Evolutionary conservation across 2,113 vertebrate species (phyloP), one percentile per base, ranked within the genome.

Genomic region (Alexandromys fortis): DNA sequence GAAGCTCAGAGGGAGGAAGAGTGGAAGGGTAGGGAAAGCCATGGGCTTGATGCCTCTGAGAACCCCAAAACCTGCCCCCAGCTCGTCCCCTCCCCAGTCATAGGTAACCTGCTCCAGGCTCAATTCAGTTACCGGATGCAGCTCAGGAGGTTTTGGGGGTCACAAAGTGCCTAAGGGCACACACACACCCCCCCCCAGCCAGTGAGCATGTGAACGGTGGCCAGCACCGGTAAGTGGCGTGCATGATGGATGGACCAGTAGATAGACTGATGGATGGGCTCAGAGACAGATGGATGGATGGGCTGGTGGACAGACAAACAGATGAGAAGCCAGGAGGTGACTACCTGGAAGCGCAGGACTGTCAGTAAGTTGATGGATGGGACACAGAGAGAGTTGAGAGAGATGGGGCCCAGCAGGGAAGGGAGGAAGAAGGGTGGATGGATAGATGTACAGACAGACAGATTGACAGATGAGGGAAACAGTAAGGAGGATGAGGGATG

Each of bases 341-440:
- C 91, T 96, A 95, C 94, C 93, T 95, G 89, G 86, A 61, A 77
- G 67, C 45, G 63, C 22, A 95, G 45, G 45, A 75, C 78, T 96
- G 95, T 96, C 97, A 83, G 22, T 47, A 83, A 92, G 92, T 97
- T 83, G 97, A 98, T 96, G 81, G 97, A 98, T 98, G 96, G 86
- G 93, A 76, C 85, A 45, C 38, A 76, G 79, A 49, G 83, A 83
- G 45, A n/a, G 87, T 42, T 90, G 77, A 92, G 89, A 89, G 92
- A 58, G 55, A 58, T 67, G 1, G 6, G 45, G 89, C n/a, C 17
- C 33, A 26, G 73, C 55, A 19, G 61, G 76, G n/a, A 17, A 21
- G 94, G 33, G 49, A 92, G 82, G 89, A 95, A 79, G 96, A 73
- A 38, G 38, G 63, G 63, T 12, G 75, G 87, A 90, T 38, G 47